phyloP scores from a whole-genome alignment of 92 coral and sea anemone species.

The Porites rus region DNA sequence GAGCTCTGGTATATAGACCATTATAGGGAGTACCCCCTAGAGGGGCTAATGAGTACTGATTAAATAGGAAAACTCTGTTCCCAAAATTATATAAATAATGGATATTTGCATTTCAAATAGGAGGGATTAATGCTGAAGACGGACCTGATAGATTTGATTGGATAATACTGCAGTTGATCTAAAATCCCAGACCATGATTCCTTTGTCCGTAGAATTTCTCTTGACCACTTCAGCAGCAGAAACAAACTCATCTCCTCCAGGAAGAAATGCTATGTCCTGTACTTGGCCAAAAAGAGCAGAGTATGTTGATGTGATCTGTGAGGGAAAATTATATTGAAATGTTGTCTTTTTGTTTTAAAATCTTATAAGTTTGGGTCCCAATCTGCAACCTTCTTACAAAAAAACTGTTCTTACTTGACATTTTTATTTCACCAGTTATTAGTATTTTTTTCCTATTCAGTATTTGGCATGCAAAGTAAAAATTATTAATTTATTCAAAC shows the following conservation, averaged over 20 bases:
- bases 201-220: slow-evolving; percentile 98
- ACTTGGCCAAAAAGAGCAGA: slow-evolving; percentile 95
- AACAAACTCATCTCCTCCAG: slow-evolving; percentile 86
- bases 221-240: slow-evolving; percentile 93
- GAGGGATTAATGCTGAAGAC: neutral
- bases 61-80: too few species aligned
- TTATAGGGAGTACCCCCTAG: too few species aligned
- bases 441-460: too few species aligned
- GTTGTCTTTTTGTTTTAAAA: neutral
- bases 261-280: slow-evolving; percentile 87
- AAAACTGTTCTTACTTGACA: too few species aligned
- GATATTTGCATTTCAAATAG: neutral
- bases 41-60: too few species aligned
- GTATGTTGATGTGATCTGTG: slow-evolving; percentile 76
- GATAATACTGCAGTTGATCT: slow-evolving; percentile 91
- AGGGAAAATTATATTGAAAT: neutral
- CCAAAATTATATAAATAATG: neutral
- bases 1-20: too few species aligned
- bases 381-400: too few species aligned
- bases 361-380: too few species aligned
- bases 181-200: slow-evolving; percentile 98
- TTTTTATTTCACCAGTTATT: too few species aligned
- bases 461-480: too few species aligned
- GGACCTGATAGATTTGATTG: slow-evolving; percentile 97
- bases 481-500: too few species aligned